phyloP scores from a whole-genome alignment of 1,140 invertebrate species.

The Lerema accius region DNA sequence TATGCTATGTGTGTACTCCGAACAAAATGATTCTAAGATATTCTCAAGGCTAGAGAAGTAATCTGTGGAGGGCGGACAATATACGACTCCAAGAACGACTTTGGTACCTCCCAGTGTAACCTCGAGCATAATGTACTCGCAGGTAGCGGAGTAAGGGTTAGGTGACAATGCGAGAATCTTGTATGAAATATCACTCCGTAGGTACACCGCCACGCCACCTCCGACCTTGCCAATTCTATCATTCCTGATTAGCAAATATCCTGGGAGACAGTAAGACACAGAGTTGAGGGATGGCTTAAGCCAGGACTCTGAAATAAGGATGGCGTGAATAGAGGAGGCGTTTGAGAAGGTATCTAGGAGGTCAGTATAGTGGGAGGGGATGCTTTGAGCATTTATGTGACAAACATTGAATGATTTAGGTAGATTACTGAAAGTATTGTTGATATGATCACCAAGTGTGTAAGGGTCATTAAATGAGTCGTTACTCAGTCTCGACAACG shows the following conservation, averaged over 20 bases:
- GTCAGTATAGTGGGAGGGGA: background rate
- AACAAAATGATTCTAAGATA: conserved; percentile 22
- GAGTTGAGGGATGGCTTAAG: background rate
- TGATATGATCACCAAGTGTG: background rate
- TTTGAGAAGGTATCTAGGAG: background rate
- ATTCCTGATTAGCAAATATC: conserved; percentile 36
- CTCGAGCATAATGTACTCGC: conserved; percentile 40
- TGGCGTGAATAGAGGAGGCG: background rate
- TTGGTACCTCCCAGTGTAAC: conserved; percentile 13
- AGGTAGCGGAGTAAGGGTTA: conserved; percentile 5
- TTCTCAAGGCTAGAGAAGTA: conserved; percentile 37
- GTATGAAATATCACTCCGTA: conserved; percentile 18
- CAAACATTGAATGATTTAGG: background rate
- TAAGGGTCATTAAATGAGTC: background rate
- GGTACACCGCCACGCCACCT: conserved; percentile 33
- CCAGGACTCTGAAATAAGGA: background rate
- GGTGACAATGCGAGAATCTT: conserved; percentile 25
- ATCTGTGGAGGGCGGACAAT: conserved; percentile 33
- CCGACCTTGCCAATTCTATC: conserved; percentile 17
- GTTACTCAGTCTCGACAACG: background rate
- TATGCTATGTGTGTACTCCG: conserved; percentile 34
- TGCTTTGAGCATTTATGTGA: background rate
- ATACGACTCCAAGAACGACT: conserved; percentile 34
- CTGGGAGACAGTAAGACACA: conserved; percentile 12
- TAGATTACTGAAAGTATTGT: background rate